Evolutionary conservation across 2,888 invertebrate species (phyloP).

Genomic region (Rotaria macrura): DNA sequence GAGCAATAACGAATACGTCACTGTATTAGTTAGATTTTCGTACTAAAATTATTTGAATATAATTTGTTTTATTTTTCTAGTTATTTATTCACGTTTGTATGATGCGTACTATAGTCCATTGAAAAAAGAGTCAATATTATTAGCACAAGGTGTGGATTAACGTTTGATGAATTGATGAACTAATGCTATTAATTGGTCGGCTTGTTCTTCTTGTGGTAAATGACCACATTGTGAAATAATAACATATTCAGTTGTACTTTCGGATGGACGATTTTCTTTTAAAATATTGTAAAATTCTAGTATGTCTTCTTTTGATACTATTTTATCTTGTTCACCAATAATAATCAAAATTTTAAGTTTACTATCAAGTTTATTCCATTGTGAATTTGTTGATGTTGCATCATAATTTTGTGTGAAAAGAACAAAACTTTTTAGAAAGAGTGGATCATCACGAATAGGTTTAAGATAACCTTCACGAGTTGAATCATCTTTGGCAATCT

Average conservation of each 20-base stretch:
- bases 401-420: neutral
- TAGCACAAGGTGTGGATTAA: neutral
- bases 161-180: neutral
- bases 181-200: neutral
- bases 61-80: neutral
- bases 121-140: neutral
- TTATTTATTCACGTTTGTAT: conserved; percentile 18
- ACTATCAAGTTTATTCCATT: neutral
- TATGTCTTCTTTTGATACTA: conserved; percentile 8
- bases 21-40: too few relatives aligned
- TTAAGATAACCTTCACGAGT: neutral
- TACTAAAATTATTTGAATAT: neutral
- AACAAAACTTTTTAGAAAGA: neutral
- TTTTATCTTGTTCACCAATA: neutral
- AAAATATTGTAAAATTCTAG: neutral
- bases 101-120: neutral
- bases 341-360: neutral
- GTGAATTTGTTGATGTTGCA: neutral
- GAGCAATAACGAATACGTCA: too few relatives aligned
- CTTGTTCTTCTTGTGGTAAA: neutral
- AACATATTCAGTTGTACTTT: neutral
- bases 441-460: neutral
- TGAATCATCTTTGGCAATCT: neutral
- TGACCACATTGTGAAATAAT: neutral
- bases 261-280: neutral